phyloP scores from a whole-genome alignment of 2,113 vertebrate genomes.

The Forbesichthys papilliferus region DNA sequence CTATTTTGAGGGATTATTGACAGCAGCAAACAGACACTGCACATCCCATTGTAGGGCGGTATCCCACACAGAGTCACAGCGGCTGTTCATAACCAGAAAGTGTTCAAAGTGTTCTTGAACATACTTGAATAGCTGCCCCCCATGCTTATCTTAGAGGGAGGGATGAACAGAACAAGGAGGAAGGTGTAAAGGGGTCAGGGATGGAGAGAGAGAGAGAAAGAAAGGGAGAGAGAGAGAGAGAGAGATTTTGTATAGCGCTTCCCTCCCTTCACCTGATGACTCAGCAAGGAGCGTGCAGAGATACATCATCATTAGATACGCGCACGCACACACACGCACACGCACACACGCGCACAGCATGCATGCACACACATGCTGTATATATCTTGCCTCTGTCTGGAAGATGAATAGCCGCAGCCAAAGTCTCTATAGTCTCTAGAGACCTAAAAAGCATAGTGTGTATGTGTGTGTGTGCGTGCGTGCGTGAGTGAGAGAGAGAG shows the following conservation, averaged over 20 bases:
- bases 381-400: constrained; percentile 35
- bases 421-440: too few relatives aligned
- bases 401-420: constrained; percentile 55
- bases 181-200: constrained; percentile 33
- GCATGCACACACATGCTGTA: constrained; percentile 11
- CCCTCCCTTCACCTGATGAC: constrained; percentile 47
- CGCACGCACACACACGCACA: not conserved
- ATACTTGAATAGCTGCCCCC: not conserved
- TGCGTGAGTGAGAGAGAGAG: too few relatives aligned
- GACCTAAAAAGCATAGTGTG: too few relatives aligned
- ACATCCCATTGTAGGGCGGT: too few relatives aligned
- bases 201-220: not conserved
- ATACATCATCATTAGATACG: constrained; percentile 61
- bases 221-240: not conserved
- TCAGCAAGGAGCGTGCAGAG: constrained; percentile 42
- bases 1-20: too few relatives aligned
- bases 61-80: too few relatives aligned
- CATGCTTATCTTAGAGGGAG: not conserved
- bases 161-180: constrained; percentile 32
- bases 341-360: not conserved
- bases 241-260: not conserved
- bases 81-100: too few relatives aligned
- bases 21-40: too few relatives aligned
- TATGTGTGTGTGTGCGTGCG: too few relatives aligned
- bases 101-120: not conserved